These are phyloP conservation scores for Anableps anableps DNA, from an alignment of 2,797 vertebrate genomes.

Conservation along the genomic window DNA sequence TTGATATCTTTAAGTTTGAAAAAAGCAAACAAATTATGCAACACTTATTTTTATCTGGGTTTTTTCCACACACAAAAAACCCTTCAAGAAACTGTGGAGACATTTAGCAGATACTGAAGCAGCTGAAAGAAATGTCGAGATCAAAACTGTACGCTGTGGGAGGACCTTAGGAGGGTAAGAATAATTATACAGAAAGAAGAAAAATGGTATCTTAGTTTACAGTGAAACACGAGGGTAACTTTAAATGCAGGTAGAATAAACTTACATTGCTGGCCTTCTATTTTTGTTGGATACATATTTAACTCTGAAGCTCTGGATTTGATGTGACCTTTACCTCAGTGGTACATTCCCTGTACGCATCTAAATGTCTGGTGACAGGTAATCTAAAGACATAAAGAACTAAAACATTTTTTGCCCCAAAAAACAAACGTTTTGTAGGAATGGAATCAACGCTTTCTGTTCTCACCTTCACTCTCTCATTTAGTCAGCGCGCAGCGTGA, in stretches of 20 bases:
- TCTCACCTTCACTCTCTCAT: background rate
- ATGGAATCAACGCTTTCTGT: background rate
- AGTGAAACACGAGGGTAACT: constrained; percentile 45
- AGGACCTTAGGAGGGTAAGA: background rate
- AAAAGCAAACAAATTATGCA: background rate
- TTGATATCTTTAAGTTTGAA: constrained; percentile 30
- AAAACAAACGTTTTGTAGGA: background rate
- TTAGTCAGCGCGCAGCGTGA: constrained; percentile 37
- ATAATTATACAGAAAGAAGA: constrained; percentile 12
- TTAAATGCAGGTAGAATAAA: constrained; percentile 49
- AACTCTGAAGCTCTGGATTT: constrained; percentile 58
- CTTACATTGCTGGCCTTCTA: constrained; percentile 60
- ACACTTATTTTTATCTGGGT: background rate
- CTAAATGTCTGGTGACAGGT: constrained; percentile 53
- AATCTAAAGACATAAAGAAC: constrained; percentile 44
- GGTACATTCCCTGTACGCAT: constrained; percentile 47
- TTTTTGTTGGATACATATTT: constrained; percentile 40
- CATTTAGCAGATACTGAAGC: constrained; percentile 39
- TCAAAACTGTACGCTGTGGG: background rate
- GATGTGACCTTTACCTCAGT: constrained; percentile 43
- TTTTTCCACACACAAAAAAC: constrained; percentile 8
- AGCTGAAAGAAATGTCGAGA: constrained; percentile 22
- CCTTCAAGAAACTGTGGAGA: constrained; percentile 18
- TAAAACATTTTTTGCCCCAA: constrained; percentile 22
- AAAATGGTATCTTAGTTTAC: constrained; percentile 60